Percentiles rank a stretch among this genome's conserved stretches.
Conservation (phyloP, 2,888 invertebrate species). For the Cecidostiba fungosa region DNA sequence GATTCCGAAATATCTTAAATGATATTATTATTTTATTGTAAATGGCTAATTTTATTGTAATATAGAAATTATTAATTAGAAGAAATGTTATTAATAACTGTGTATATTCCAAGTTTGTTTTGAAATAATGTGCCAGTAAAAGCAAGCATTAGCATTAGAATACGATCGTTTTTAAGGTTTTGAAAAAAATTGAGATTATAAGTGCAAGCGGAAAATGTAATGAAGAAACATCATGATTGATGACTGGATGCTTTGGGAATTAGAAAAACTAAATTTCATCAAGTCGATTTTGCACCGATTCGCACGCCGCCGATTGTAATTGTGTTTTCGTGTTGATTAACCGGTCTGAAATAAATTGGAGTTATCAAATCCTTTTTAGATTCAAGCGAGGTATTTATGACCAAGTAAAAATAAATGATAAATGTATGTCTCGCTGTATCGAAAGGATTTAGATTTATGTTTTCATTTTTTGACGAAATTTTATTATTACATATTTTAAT, state of each 20-base stretch:
- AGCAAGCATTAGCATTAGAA: constrained; percentile 53
- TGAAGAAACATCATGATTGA: constrained; percentile 48
- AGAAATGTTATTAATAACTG: neutral
- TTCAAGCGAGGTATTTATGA: constrained; percentile 38
- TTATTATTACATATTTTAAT: neutral
- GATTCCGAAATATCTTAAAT: constrained; percentile 5
- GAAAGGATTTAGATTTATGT: constrained; percentile 25
- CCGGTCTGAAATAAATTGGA: constrained; percentile 45
- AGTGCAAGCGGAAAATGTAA: constrained; percentile 40
- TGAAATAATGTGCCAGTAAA: constrained; percentile 28
- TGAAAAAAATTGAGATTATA: neutral
- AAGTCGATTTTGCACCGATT: constrained; percentile 85
- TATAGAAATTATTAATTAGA: neutral
- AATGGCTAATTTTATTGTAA: neutral
- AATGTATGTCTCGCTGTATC: constrained; percentile 45
- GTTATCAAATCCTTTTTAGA: constrained; percentile 52
- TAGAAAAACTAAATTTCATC: constrained; percentile 9
- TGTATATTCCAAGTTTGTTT: neutral
- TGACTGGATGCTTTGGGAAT: constrained; percentile 45
- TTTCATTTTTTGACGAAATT: constrained; percentile 52
- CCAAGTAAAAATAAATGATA: neutral
- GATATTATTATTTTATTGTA: too few relatives aligned
- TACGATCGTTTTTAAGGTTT: constrained; percentile 29
- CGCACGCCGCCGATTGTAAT: constrained; percentile 79
- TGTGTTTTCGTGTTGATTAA: constrained; percentile 69